These are phyloP conservation scores for Pomacea maculata DNA, from an alignment of 1,140 invertebrate genomes.

Conservation along the genomic window DNA sequence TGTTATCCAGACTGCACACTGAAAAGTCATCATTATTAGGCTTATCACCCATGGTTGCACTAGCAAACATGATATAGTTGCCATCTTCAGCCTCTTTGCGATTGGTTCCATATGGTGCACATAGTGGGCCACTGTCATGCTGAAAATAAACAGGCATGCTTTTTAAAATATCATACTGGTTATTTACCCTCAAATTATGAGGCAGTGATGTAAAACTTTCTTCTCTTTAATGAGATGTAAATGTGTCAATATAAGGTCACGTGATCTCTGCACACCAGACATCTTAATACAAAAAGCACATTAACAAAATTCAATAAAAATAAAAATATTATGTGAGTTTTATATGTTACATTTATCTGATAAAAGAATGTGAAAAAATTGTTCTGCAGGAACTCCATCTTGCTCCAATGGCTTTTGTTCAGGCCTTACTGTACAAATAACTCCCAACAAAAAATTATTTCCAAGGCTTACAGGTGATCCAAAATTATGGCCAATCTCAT, in stretches of 20 bases:
- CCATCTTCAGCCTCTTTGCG: slow-evolving; percentile 87
- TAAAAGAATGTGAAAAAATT: too few species aligned
- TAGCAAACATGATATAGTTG: slow-evolving; percentile 83
- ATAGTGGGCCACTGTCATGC: slow-evolving; percentile 94
- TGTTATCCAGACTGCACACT: slow-evolving; percentile 84
- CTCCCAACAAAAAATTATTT: too few species aligned
- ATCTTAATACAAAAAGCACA: too few species aligned
- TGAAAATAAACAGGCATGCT: slow-evolving; percentile 64
- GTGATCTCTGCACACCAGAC: too few species aligned
- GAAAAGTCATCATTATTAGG: slow-evolving; percentile 64
- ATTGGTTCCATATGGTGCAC: slow-evolving; percentile 71
- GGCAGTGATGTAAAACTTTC: slow-evolving; percentile 1
- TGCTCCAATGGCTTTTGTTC: too few species aligned
- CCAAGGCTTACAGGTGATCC: slow-evolving; percentile 74
- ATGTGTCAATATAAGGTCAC: too few species aligned
- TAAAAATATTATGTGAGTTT: too few species aligned
- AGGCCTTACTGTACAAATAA: too few species aligned
- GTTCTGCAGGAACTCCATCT: too few species aligned
- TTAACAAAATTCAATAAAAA: too few species aligned
- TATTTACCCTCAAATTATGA: background rate
- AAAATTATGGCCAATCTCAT: slow-evolving; percentile 99
- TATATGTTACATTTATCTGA: too few species aligned
- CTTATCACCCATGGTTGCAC: slow-evolving; percentile 64
- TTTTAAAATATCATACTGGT: background rate
- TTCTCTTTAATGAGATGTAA: background rate